Evolutionary conservation across 2,113 vertebrate species (phyloP), one percentile per base, ranked within the genome.

Genomic region (Ascaphus truei): DNA sequence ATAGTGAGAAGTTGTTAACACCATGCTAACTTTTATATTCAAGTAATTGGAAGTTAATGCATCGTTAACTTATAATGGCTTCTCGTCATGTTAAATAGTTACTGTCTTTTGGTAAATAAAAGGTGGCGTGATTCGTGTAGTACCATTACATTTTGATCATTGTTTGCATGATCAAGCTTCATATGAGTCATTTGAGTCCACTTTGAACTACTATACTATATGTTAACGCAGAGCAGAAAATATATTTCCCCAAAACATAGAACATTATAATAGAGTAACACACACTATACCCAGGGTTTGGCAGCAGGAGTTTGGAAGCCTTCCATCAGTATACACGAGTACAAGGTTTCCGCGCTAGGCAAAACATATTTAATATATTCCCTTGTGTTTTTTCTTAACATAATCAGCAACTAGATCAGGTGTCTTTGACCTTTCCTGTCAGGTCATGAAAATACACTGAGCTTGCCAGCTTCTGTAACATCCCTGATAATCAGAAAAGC

Each of bases 381-480:
- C 15, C 26, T 13, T 12, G 41, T 68, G 64, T 68, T 57, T 57
- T 36, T 55, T 34, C 22, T 45, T 47, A 16, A 47, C 53, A 41
- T 58, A 48, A 47, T 58, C 65, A 68, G 53, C 48, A 47, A 36
- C 65, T 56, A 33, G 41, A 16, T 25, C 52, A 11, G 29, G 30
- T 58, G 64, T 29, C 65, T 68, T 67, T 26, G 65, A 68, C 65
- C 65, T 68, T 58, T 7, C 27, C 53, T 68, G 39, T 68, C 65
- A 68, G 39, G 65, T 47, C 52, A 58, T 48, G 36, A 68, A 27
- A 68, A 68, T 36, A 48, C 52, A 68, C 30, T 57, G 52, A 58
- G 65, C 41, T 68, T 11, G 30, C 37, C 27, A 58, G 36, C 13
- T 68, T 26, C 16, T 41, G 25, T 45, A 68, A 57, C 64, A 47